A percentile compares a stretch with the other conserved stretches of the same genome.
These are phyloP conservation scores for Phainopepla nitens DNA, from an alignment of 2,113 vertebrate genomes.

Conservation along the genomic window DNA sequence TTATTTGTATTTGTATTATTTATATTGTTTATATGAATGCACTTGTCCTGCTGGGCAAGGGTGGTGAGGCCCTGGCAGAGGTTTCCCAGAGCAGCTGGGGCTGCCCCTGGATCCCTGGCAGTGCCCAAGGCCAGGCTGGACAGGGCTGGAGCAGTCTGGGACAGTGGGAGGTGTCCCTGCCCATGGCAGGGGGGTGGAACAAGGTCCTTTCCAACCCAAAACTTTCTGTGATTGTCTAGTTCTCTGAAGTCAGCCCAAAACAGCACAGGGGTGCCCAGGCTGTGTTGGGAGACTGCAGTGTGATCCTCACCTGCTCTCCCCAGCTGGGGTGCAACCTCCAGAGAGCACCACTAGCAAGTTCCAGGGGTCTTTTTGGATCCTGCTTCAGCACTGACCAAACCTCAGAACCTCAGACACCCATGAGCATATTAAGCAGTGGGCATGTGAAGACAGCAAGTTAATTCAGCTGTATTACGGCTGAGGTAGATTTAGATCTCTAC, in stretches of 20 bases:
- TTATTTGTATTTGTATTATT: neutral
- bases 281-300: fast-evolving
- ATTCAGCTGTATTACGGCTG: neutral
- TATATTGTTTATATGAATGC: neutral
- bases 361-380: neutral
- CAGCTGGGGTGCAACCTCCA: neutral
- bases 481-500: neutral
- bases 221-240: neutral
- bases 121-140: neutral
- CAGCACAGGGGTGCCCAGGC: neutral
- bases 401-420: neutral
- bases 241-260: neutral
- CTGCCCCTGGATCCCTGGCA: neutral
- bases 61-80: neutral
- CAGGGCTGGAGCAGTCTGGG: fast-evolving
- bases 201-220: neutral
- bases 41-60: neutral
- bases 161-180: neutral
- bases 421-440: neutral
- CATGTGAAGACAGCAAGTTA: neutral
- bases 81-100: neutral
- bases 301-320: neutral
- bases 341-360: neutral
- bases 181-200: neutral
- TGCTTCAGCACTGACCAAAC: neutral